Base-by-base conservation (phyloP, 2,797 vertebrate species). In the Sebastes itinus region DNA sequence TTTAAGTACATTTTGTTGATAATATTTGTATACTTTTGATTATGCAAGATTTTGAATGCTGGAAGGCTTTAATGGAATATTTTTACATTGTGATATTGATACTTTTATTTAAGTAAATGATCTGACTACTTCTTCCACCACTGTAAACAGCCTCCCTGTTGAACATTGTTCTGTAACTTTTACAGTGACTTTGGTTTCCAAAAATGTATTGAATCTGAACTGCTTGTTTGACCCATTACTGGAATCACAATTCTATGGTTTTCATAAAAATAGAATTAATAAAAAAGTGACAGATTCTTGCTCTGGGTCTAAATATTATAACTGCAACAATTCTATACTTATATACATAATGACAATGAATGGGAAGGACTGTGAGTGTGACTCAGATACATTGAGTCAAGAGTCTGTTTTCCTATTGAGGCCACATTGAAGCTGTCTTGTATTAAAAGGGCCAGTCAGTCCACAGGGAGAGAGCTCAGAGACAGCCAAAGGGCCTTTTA, bases 401-500 rank as follows among this genome's bases (percentile, higher is more conserved):
- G 72, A 88, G 67, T 74, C 83, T 67, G 75, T 89, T 88, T 92
- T 85, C 72, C 73, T 93, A 96, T 95, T 93, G 88, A 95, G 95
- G 95, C 83, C 95, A 95, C 84, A 88, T 86, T 84, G 88, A 93
- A 88, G 49, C 86, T 88, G 85, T 88, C 82, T 91, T 81, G 84
- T 90, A 93, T 90, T 91, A 95, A 95, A 94, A 92, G 84, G 90
- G 89, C 87, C 92, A 91, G 89, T 87, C 49, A 22, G 58, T 94
- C 93, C 83, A 78, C 66, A 64, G 93, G 90, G 95, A 92, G 71
- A 67, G 8, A 93, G 91, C 94, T 86, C 87, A 81, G 94, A 91
- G 94, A 95, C 92, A 80, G 93, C 92, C 89, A 78, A 82, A 80
- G 83, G 93, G 91, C 91, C 86, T 94, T 94, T 90, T 94, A 94